phyloP scores from a whole-genome alignment of 2,113 vertebrate genomes.

The Triplophysa rosa region DNA sequence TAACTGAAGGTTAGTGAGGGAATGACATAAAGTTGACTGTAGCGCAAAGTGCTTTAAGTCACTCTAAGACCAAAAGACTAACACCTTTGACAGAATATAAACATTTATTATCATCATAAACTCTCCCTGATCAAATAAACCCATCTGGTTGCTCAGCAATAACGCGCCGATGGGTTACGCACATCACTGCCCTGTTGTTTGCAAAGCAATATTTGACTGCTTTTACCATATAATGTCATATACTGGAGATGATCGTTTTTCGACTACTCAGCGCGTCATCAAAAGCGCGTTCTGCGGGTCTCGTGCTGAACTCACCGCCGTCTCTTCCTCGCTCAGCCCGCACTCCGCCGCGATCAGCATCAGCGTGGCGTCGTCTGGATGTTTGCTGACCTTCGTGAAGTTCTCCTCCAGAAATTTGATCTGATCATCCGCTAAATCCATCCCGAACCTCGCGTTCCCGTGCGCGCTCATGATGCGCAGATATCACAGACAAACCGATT shows the following conservation, averaged over 20 bases:
- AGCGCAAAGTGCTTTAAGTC: no score
- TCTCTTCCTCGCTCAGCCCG: constrained; percentile 69
- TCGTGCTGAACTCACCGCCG: constrained; percentile 59
- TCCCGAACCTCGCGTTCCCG: constrained; percentile 31
- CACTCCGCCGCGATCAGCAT: constrained; percentile 75
- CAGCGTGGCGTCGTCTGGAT: constrained; percentile 68
- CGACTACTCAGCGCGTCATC: no score
- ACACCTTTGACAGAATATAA: background rate
- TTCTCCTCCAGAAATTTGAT: constrained; percentile 70
- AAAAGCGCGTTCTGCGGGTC: background rate
- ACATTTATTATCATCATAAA: background rate
- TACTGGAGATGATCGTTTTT: no score
- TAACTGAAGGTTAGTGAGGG: background rate
- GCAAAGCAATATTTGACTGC: no score
- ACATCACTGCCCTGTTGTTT: no score
- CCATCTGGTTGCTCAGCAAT: background rate
- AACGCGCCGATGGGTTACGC: background rate
- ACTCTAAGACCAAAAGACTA: background rate
- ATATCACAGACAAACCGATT: background rate
- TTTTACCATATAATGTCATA: no score
- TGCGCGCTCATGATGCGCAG: constrained; percentile 23
- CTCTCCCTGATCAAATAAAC: constrained; percentile 23
- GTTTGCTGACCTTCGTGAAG: constrained; percentile 63
- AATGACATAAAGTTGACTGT: background rate
- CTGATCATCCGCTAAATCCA: constrained; percentile 70